These are phyloP conservation scores for Ctenicera cuprea DNA, from an alignment of 2,888 invertebrate species.

Conservation along the genomic window DNA sequence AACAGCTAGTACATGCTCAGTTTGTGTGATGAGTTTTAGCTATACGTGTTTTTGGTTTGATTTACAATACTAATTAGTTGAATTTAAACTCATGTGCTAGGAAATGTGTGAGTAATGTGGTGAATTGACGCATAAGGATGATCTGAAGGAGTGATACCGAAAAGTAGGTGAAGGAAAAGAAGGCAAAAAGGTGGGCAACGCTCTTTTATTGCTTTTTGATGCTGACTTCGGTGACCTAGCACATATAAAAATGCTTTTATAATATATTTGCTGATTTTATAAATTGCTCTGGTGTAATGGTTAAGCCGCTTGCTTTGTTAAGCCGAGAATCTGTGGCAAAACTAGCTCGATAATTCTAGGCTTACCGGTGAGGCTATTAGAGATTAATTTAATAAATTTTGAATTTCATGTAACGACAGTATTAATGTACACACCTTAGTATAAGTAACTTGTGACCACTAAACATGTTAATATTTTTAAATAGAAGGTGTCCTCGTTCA, in stretches of 20 bases:
- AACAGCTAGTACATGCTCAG: too few species aligned
- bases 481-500: too few species aligned
- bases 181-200: conserved; percentile 14
- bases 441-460: not conserved
- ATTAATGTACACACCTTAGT: not conserved
- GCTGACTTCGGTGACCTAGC: conserved; percentile 11
- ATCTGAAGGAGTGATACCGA: conserved; percentile 3
- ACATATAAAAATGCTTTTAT: conserved; percentile 16
- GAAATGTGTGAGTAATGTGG: conserved; percentile 4
- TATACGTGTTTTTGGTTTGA: too few species aligned
- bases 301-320: not conserved
- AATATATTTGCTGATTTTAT: not conserved
- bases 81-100: not conserved
- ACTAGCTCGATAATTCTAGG: not conserved
- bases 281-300: not conserved
- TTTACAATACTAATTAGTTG: not conserved
- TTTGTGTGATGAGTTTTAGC: too few species aligned
- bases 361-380: not conserved
- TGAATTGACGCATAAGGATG: conserved; percentile 18
- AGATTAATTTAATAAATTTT: not conserved
- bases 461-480: too few species aligned
- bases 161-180: conserved; percentile 25
- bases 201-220: conserved; percentile 4
- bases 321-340: not conserved
- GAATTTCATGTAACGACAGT: not conserved